Evolutionary conservation across 1,140 invertebrate species (phyloP), one percentile per base, ranked within the genome.

Genomic region (Potamilus streckersoni): DNA sequence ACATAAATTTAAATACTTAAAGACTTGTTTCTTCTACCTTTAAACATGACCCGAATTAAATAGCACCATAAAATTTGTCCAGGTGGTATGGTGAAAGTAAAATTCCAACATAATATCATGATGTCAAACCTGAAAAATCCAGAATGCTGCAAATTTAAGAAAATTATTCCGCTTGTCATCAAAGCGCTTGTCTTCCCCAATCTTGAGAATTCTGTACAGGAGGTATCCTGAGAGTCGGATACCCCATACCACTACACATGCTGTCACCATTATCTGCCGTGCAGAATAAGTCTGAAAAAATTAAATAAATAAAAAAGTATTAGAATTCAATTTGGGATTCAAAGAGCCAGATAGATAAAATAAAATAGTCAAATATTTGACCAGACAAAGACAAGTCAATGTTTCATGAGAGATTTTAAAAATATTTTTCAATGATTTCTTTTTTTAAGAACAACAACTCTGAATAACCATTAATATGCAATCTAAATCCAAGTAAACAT

Each of bases 121-220:
- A 31, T 19, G 20, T 8, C 61, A 68, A 38, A 95, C 94, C 92
- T 95, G 96, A 89, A 97, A 97, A 0, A 94, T 96, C 93, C 96
- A 97, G 89, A 97, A 97, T 1, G 96, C 93, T 31, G 95, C 95
- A 88, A 96, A 97, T 80, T 94, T 92, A 55, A 96, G 93, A 11
- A 94, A 93, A 84, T 96, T 97, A 78, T 95, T 95, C 75, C 94
- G 93, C 76, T 94, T 94, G 89, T 97, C 95, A 85, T 96, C 95
- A 87, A 97, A 97, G 82, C 95, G 93, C 80, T 96, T 95, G 87
- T 97, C 96, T 83, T 95, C 92, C 19, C 96, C 96, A 80, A 97
- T 94, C 90, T 95, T 95, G 55, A 96, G 92, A 76, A 97, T 96
- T 78, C 96, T 92, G 88, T 96, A 97, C 5, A 97, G 90, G 1